Conservation (phyloP, 2,797 vertebrate species). For the Xenentodon cancila region DNA sequence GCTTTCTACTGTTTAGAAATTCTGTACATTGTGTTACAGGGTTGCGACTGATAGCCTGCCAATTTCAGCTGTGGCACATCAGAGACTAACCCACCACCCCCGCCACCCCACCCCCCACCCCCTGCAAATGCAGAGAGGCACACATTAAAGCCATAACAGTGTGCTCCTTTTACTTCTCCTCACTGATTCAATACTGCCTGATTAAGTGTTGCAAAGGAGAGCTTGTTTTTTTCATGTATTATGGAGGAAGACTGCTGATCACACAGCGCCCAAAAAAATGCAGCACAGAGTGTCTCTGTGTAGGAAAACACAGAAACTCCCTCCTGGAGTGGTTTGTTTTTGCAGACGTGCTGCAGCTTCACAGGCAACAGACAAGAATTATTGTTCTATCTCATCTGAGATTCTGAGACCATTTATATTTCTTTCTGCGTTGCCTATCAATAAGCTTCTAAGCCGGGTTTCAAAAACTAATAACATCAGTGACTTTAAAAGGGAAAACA, state of each 20-base stretch:
- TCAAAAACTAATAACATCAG: conserved; percentile 79
- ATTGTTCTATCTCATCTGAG: conserved; percentile 65
- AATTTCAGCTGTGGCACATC: conserved; percentile 81
- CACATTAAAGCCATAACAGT: conserved; percentile 76
- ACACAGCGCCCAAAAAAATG: conserved; percentile 43
- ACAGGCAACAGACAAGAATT: conserved; percentile 44
- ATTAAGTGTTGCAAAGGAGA: conserved; percentile 67
- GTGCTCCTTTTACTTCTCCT: conserved; percentile 69
- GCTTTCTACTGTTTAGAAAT: conserved; percentile 79
- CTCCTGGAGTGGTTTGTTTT: conserved; percentile 28
- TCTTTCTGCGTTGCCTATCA: conserved; percentile 64
- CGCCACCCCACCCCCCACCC: conserved; percentile 28
- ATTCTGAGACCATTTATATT: conserved; percentile 69
- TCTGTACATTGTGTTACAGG: conserved; percentile 81
- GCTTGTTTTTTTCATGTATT: conserved; percentile 48
- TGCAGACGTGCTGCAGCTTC: conserved; percentile 43
- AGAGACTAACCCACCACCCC: conserved; percentile 48
- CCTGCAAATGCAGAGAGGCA: conserved; percentile 58
- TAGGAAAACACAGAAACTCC: conserved; percentile 48
- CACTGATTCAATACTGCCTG: conserved; percentile 62
- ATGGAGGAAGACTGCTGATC: conserved; percentile 39
- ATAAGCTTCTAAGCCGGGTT: conserved; percentile 70
- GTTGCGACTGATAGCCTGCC: conserved; percentile 81
- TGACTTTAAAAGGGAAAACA: conserved; percentile 76
- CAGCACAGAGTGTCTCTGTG: conserved; percentile 29